These are phyloP conservation scores for Sigmodon hispidus DNA, from an alignment of 2,113 vertebrate genomes.

Conservation along the genomic window DNA sequence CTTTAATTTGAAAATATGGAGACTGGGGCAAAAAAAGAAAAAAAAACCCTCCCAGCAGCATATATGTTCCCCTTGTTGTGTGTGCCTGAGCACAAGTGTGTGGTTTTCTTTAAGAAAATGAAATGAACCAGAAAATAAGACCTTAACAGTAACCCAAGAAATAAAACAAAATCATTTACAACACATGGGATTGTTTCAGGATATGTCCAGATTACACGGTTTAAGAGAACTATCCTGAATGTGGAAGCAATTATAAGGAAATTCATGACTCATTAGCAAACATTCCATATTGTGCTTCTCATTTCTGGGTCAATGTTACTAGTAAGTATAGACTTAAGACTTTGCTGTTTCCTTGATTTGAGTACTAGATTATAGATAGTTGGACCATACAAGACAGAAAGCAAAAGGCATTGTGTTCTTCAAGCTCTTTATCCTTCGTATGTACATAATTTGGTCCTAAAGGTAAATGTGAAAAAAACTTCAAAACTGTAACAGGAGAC, in stretches of 20 bases:
- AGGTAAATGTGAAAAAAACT: neutral
- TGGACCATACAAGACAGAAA: neutral
- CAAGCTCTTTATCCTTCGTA: slow-evolving; percentile 23
- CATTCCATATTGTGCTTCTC: slow-evolving; percentile 85
- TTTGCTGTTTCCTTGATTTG: slow-evolving; percentile 61
- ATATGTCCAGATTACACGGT: slow-evolving; percentile 81
- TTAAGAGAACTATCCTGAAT: slow-evolving; percentile 83
- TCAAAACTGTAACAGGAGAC: neutral
- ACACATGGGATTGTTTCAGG: slow-evolving; percentile 82
- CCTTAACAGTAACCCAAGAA: slow-evolving; percentile 83
- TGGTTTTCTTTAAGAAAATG: slow-evolving; percentile 77
- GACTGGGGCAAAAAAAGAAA: slow-evolving; percentile 17
- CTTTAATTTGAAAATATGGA: slow-evolving; percentile 61
- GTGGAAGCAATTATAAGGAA: slow-evolving; percentile 88
- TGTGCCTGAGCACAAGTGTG: neutral
- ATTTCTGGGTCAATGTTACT: slow-evolving; percentile 82
- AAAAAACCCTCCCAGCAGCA: slow-evolving; percentile 19
- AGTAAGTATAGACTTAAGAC: slow-evolving; percentile 67
- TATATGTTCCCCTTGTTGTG: neutral
- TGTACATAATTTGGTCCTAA: neutral
- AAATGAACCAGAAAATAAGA: slow-evolving; percentile 84
- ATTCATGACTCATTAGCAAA: slow-evolving; percentile 85
- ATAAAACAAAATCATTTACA: slow-evolving; percentile 84
- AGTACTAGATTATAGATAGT: slow-evolving; percentile 25
- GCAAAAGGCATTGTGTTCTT: neutral